These are phyloP conservation scores for Latrodectus geometricus DNA, from an alignment of 1,140 invertebrate species.

Conservation along the genomic window DNA sequence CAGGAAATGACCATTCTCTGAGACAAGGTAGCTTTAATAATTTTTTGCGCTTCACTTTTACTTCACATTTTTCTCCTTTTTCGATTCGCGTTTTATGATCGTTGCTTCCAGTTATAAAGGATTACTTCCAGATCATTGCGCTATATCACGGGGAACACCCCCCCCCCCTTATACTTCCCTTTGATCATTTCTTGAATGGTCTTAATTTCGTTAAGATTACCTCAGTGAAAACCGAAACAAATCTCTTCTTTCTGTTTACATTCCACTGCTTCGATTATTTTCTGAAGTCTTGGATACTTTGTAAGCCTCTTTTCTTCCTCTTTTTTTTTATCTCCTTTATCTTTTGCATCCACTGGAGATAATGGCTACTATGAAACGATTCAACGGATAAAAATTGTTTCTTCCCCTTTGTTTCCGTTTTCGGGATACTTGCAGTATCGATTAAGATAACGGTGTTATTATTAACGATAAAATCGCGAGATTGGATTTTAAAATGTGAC, in stretches of 20 bases:
- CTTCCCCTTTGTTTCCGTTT: not conserved
- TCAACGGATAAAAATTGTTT: not conserved
- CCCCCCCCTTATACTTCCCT: not conserved
- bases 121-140: not conserved
- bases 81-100: not conserved
- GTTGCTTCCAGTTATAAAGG: not conserved
- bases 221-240: not conserved
- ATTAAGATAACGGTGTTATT: no score
- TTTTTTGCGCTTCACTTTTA: not conserved
- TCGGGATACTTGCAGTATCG: no score
- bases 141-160: not conserved
- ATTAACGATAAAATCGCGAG: no score
- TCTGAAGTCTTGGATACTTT: not conserved
- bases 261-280: not conserved
- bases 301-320: not conserved
- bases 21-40: constrained; percentile 1
- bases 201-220: not conserved
- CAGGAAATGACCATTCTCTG: not conserved
- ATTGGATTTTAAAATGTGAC: no score
- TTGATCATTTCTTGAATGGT: not conserved
- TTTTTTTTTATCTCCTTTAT: not conserved
- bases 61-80: not conserved
- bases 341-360: not conserved
- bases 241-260: not conserved
- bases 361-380: not conserved